phyloP scores from a whole-genome alignment of 2,797 vertebrate species.

The Gephyroberyx darwinii region DNA sequence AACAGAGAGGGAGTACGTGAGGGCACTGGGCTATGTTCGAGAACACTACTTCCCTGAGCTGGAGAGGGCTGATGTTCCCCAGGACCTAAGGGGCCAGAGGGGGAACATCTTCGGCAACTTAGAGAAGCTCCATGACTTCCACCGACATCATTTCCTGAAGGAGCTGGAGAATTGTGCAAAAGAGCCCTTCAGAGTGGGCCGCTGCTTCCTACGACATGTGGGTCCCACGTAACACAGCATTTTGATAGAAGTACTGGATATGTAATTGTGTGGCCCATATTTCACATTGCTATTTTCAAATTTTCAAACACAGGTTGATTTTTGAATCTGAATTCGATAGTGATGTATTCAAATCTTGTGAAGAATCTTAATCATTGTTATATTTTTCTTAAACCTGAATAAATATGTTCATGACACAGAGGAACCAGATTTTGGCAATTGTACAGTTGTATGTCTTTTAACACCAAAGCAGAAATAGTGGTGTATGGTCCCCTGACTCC shows the following conservation, averaged over 20 bases:
- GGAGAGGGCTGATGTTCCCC: constrained; percentile 83
- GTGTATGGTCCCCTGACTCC: constrained; percentile 12
- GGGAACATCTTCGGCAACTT: constrained; percentile 85
- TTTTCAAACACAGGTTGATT: too few species aligned
- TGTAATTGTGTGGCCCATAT: background rate
- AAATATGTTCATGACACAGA: background rate
- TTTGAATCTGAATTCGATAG: background rate
- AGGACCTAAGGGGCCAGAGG: constrained; percentile 85
- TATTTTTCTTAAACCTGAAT: background rate
- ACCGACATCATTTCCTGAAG: constrained; percentile 81
- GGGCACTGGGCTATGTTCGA: constrained; percentile 83
- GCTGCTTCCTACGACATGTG: constrained; percentile 84
- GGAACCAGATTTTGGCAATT: background rate
- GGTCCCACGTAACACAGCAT: constrained; percentile 35
- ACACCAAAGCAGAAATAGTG: background rate
- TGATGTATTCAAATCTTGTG: background rate
- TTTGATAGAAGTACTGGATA: background rate
- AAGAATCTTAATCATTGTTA: background rate
- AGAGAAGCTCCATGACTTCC: constrained; percentile 87
- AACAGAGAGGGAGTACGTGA: constrained; percentile 85
- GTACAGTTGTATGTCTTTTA: background rate
- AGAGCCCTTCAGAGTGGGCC: constrained; percentile 81
- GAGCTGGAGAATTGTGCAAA: constrained; percentile 80
- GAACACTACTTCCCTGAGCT: constrained; percentile 85
- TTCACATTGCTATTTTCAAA: background rate